A percentile compares a stretch with the other conserved stretches of the same genome.
These are phyloP conservation scores for Taurulus bubalis DNA, from an alignment of 2,113 vertebrate species.

Conservation along the genomic window DNA sequence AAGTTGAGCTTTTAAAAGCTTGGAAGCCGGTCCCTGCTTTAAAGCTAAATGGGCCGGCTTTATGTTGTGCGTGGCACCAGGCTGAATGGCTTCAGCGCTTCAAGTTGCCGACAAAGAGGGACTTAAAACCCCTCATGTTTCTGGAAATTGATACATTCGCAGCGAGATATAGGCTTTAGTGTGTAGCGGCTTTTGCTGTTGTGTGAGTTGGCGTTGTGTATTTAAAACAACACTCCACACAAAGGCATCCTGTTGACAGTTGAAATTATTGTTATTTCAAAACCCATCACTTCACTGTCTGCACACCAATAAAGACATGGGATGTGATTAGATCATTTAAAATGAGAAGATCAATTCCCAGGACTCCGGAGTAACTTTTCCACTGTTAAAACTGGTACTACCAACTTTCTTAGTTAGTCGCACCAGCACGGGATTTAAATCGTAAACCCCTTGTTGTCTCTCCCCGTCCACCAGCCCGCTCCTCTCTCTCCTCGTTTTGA, in stretches of 20 bases:
- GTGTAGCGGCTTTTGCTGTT: constrained; percentile 33
- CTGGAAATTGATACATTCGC: constrained; percentile 58
- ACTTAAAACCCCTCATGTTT: constrained; percentile 61
- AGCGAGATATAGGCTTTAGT: constrained; percentile 41
- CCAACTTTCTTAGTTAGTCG: neutral
- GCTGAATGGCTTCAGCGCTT: constrained; percentile 74
- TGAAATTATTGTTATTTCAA: too few relatives aligned
- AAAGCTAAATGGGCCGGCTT: constrained; percentile 77
- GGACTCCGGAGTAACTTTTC: too few relatives aligned
- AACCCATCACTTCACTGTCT: neutral
- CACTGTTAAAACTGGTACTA: neutral
- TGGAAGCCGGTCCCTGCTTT: constrained; percentile 68
- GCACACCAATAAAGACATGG: neutral
- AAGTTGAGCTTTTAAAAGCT: constrained; percentile 87
- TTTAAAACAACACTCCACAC: constrained; percentile 20
- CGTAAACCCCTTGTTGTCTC: neutral
- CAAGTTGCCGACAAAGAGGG: constrained; percentile 72
- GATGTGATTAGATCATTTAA: neutral
- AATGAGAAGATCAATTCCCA: neutral
- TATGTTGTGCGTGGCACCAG: constrained; percentile 67
- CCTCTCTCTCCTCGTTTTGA: neutral
- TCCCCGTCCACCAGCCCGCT: neutral
- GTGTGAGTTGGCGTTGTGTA: constrained; percentile 13
- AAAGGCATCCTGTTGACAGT: too few relatives aligned
- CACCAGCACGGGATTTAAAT: neutral